Base-by-base conservation (phyloP, 2,888 invertebrate genomes). In the Anoplius nigerrimus region DNA sequence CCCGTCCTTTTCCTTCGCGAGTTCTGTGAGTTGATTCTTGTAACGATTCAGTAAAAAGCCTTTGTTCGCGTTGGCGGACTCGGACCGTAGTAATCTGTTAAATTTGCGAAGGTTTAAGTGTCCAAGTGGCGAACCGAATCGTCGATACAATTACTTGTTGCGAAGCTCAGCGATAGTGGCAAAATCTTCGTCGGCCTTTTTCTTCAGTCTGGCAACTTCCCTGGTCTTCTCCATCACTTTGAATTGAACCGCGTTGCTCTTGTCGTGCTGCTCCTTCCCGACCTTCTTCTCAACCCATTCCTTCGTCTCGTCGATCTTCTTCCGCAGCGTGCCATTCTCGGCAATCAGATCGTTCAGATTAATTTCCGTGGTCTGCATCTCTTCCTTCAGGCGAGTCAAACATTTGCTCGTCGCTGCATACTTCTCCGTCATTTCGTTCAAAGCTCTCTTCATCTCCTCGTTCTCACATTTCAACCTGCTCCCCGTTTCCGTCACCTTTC, bases 61-160 rank as follows among this genome's bases (percentile, higher is more conserved):
- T 53, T 79, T 82, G 48, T 84, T 82, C 15, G 79, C 69, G 43
- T 81, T 82, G 0, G 80, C 74, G 2, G 83, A 84, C 66, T 81
- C 83, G 2, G 71, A 71, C 42, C 81, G 66, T 46, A 72, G 22
- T n/a, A 84, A 55, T 71, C 83, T 84, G 24, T n/a, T 6, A 43
- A 43, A 56, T 43, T 56, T 13, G 1, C 20, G 13, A 18, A n/a
- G 15, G 4, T n/a, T 48, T n/a, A 48, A 13, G n/a, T 48, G 8
- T 18, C 1, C n/a, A 5, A 48, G n/a, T 4, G 18, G 8, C 48
- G 13, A 8, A 48, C 1, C 11, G 34, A 34, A 34, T 34, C 11
- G n/a, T 15, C 18, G 22, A 34, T 2, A 27, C 16, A 62, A 72
- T 52, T 54, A 82, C 83, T 79, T 83, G 63, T 74, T 74, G 27